These are phyloP conservation scores for Poicephalus meyeri DNA, from an alignment of 2,113 vertebrate species.

Conservation along the genomic window DNA sequence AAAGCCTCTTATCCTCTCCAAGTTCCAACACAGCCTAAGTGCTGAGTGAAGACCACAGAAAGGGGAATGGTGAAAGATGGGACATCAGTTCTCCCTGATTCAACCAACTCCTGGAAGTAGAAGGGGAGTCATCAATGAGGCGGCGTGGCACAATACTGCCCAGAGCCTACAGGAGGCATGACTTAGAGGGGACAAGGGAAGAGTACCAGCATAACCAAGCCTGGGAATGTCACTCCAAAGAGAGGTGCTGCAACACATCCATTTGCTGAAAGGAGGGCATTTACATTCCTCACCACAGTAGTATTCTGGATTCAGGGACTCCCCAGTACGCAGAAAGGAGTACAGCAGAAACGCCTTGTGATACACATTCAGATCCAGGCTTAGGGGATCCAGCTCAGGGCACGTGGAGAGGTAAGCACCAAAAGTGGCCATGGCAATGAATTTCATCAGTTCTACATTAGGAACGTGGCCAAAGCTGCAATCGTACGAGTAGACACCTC, in stretches of 20 bases:
- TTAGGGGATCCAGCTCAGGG: constrained; percentile 82
- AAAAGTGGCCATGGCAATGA: constrained; percentile 96
- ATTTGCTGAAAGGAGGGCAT: neutral
- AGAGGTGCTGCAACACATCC: neutral
- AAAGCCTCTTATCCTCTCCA: neutral
- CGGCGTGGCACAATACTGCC: too few relatives aligned
- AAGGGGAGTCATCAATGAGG: neutral
- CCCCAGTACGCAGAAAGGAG: constrained; percentile 91
- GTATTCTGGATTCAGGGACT: constrained; percentile 92
- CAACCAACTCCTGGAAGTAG: neutral
- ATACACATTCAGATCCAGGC: constrained; percentile 89
- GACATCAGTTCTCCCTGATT: neutral
- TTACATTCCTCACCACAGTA: constrained; percentile 84
- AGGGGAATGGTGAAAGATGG: neutral
- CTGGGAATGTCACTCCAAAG: neutral
- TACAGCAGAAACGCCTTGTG: constrained; percentile 95
- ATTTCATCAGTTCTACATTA: constrained; percentile 98
- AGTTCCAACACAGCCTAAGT: neutral
- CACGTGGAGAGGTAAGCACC: constrained; percentile 93
- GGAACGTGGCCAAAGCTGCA: constrained; percentile 97
- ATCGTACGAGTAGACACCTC: constrained; percentile 93
- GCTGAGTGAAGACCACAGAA: neutral
- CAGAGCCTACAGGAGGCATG: neutral
- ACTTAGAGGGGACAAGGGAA: neutral
- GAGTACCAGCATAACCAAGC: neutral